phyloP scores from a whole-genome alignment of 2,888 invertebrate species.

The Scaptomyza polygonia region DNA sequence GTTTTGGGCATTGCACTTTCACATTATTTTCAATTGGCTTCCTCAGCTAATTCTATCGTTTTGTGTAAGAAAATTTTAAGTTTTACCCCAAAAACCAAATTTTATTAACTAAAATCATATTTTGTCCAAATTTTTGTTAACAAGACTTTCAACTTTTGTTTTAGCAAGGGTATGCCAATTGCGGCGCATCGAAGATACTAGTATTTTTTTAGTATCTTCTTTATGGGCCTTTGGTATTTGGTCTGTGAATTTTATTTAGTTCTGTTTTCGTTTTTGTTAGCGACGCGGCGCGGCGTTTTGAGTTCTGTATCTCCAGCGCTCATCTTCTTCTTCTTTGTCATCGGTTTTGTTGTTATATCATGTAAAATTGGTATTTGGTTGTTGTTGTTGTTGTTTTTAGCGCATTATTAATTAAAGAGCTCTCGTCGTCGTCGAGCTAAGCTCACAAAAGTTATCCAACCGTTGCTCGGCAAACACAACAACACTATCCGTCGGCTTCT shows the following conservation, averaged over 20 bases:
- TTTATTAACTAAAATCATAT: too few species aligned
- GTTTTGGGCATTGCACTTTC: too few species aligned
- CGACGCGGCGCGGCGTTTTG: conserved; percentile 48
- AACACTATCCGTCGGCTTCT: neutral
- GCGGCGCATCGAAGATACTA: neutral
- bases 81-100: too few species aligned
- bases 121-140: too few species aligned
- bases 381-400: conserved; percentile 40
- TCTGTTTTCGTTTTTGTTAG: conserved; percentile 62
- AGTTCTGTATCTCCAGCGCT: conserved; percentile 33
- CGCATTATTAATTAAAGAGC: conserved; percentile 76
- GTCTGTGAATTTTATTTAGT: conserved; percentile 30
- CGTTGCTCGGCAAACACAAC: conserved; percentile 62
- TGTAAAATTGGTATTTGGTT: neutral
- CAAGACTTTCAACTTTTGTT: too few species aligned
- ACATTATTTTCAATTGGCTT: too few species aligned
- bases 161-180: neutral
- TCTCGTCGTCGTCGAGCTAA: conserved; percentile 34
- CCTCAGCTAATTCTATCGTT: too few species aligned
- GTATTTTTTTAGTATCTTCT: conserved; percentile 4
- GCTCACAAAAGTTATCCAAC: conserved; percentile 72
- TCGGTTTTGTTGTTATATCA: conserved; percentile 18
- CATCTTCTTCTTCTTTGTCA: conserved; percentile 5
- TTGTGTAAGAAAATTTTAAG: too few species aligned
- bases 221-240: conserved; percentile 12